These are phyloP conservation scores for Melolontha melolontha DNA, from an alignment of 2,888 invertebrate genomes.

Conservation along the genomic window DNA sequence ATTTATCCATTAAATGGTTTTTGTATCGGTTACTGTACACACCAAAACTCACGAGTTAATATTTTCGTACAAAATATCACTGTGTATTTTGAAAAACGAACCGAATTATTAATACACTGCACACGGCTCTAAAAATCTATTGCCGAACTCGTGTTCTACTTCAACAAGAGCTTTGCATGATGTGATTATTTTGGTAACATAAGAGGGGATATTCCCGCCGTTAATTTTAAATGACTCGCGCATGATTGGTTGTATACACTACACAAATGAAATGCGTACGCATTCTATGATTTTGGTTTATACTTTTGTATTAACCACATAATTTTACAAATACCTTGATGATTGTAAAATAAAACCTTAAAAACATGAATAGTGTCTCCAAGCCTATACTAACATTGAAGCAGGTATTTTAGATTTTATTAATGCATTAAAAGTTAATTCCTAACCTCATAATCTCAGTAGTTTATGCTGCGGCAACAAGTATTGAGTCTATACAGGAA, in stretches of 20 bases:
- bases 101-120: constrained; percentile 40
- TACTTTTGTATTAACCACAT: no score
- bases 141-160: constrained; percentile 48
- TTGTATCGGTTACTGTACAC: neutral
- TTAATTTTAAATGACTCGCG: constrained; percentile 55
- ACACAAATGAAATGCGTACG: neutral
- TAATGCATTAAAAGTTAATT: neutral
- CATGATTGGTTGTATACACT: constrained; percentile 18
- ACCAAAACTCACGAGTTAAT: constrained; percentile 14
- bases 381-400: constrained; percentile 69
- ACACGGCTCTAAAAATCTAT: constrained; percentile 45
- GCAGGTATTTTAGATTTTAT: constrained; percentile 66
- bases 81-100: constrained; percentile 23
- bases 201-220: constrained; percentile 62
- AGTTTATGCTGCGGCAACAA: constrained; percentile 86
- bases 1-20: constrained; percentile 57
- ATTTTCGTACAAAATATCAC: constrained; percentile 16
- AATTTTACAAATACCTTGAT: no score
- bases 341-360: no score
- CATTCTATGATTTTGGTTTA: neutral
- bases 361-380: constrained; percentile 36
- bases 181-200: constrained; percentile 63
- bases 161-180: constrained; percentile 56
- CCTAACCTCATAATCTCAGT: constrained; percentile 13
- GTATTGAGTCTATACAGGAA: constrained; percentile 81